Base-by-base conservation (phyloP, 2,797 vertebrate species). In the Urophycis tenuis region DNA sequence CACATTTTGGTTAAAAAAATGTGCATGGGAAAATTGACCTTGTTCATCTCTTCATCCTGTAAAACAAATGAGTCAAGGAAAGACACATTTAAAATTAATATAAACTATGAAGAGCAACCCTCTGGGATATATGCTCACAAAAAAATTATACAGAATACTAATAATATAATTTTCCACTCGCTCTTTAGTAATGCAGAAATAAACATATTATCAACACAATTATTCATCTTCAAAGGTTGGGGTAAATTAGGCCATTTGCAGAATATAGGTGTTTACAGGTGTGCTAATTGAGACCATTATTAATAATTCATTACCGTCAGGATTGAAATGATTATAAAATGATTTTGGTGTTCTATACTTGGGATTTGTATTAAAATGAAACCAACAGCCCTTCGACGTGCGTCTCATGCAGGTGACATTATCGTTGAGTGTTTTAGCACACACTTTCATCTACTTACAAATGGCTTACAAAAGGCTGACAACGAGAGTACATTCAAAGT, bases 131-230 rank as follows among this genome's bases (percentile, higher is more conserved):
- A 11, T 29, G 25, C 60, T 0, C 53, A 25, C 53, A 60, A n/a
- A 25, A 1, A 22, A 53, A 53, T 53, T 53, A 53, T 53, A 53
- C 53, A 49, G 45, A 19, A 49, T 60, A 60, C 60, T 67, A 2
- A 67, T 29, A 67, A 29, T 67, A 29, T 29, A 67, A 29, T 67
- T 29, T 67, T 67, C 60, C n/a, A 29, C 9, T 12, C n/a, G n/a
- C 60, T 67, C 25, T 67, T 67, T 67, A 67, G 60, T 67, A 25
- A 29, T 67, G n/a, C 60, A 67, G 60, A 67, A 67, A 67, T 67
- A 67, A 67, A 67, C 25, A 29, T 67, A 67, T 67, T n/a, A 29
- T 67, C 25, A 29, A 25, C 60, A 67, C n/a, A 67, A 67, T 67
- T 67, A 67, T 67, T 11, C 25, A 67, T n/a, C 60, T 67, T 67